Base-by-base conservation (phyloP, 1,140 invertebrate genomes). In the Drosophila parvula region DNA sequence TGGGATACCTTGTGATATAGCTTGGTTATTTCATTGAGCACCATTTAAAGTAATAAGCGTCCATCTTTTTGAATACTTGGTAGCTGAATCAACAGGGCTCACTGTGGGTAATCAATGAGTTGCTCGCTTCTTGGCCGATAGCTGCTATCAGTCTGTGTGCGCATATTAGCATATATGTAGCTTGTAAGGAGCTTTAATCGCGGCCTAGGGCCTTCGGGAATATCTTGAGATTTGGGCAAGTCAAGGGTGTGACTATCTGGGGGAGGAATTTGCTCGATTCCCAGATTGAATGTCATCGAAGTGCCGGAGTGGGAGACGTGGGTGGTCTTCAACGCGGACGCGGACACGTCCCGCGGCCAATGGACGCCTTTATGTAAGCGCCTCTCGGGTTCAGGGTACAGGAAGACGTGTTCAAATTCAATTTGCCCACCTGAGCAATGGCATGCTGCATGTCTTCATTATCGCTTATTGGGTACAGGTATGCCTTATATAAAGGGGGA, bases 351-450 rank as follows among this genome's bases (percentile, higher is more conserved):
- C 78, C 22, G 38, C 61, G 16, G 14, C 40, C 38, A 9, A 34
- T 58, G 30, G 51, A 55, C 47, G 36, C 56, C 22, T 53, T 81
- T 82, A 82, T 79, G 76, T 41, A 81, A 81, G 51, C 65, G 67
- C n/a, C n/a, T 40, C 51, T 40, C 51, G 51, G 38, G 61, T 38
- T 43, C 61, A 67, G 59, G 61, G 81, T 60, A 86, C 82, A 88
- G 82, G 82, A 86, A 88, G 82, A 86, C 82, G 82, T 86, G 82
- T 86, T 76, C 68, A 86, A 88, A 88, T 76, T 83, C 75, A 69
- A 32, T 79, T 82, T 83, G 55, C 32, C 44, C 55, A 30, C 22
- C 36, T 22, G 38, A 8, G 45, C 55, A 74, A 43, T 67, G 71
- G 73, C 59, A 75, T 75, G 73, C 73, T 75, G 73, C 44, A 64